Conservation (phyloP, 2,888 invertebrate genomes). For the Eristalis pertinax region DNA sequence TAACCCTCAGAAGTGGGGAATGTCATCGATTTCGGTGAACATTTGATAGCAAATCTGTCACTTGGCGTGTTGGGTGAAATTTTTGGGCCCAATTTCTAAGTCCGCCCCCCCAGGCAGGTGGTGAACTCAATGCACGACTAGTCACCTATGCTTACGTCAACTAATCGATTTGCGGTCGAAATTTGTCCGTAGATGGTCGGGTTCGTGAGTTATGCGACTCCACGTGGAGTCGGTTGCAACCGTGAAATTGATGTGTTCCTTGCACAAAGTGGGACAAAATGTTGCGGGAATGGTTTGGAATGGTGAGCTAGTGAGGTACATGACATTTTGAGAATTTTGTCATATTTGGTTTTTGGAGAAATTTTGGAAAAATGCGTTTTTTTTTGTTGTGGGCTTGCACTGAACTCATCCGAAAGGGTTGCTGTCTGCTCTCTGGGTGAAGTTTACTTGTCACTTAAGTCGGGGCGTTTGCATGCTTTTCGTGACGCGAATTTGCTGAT, state of each 20-base stretch:
- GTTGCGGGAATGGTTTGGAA: too few species aligned
- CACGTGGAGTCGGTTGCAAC: constrained; percentile 38
- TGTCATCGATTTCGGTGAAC: neutral
- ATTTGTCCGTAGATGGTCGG: neutral
- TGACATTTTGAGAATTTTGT: neutral
- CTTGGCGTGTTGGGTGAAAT: neutral
- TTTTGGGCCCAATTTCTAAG: neutral
- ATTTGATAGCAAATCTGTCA: neutral
- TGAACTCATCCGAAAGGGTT: too few species aligned
- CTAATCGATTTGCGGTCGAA: neutral
- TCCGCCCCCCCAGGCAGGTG: neutral
- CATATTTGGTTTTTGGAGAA: neutral
- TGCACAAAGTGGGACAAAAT: neutral
- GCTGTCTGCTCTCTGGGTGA: too few species aligned
- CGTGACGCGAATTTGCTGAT: too few species aligned
- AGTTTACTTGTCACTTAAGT: too few species aligned
- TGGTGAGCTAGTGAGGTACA: neutral
- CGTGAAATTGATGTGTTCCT: neutral
- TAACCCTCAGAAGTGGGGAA: neutral
- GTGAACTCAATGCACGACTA: neutral
- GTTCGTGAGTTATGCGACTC: constrained; percentile 12
- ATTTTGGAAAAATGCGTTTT: neutral
- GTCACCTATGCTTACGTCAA: neutral
- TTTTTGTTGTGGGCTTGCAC: too few species aligned
- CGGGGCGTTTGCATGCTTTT: too few species aligned